A percentile compares a stretch with the other conserved stretches of the same genome.
Evolutionary conservation across 1,140 invertebrate genomes (phyloP).

Genomic region (Lutraria rhynchaena): DNA sequence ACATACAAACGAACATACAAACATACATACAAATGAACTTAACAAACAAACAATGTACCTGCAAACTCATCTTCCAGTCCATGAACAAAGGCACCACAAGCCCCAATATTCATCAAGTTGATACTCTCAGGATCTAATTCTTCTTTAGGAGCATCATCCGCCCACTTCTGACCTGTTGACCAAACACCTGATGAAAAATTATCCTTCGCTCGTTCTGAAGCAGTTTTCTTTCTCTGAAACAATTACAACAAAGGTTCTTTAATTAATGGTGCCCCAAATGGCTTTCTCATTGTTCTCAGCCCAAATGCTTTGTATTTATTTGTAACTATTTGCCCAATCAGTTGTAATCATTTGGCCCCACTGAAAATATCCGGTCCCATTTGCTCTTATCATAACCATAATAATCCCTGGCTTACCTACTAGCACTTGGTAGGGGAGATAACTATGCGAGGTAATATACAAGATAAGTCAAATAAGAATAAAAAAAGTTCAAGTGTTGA

Average conservation of each 20-base stretch:
- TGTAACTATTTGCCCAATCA: no score
- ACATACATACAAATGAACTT: not conserved
- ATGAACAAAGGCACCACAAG: slow-evolving; percentile 99
- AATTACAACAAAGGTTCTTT: no score
- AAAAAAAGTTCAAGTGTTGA: not conserved
- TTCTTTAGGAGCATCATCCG: slow-evolving; percentile 90
- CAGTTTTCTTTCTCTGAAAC: slow-evolving; percentile 88
- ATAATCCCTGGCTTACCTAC: no score
- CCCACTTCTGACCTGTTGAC: slow-evolving; percentile 95
- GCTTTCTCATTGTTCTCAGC: no score
- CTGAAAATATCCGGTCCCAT: no score
- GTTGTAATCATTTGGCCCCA: no score
- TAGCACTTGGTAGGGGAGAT: no score
- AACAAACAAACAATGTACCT: slow-evolving; percentile 83
- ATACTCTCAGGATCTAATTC: slow-evolving; percentile 89
- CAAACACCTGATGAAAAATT: slow-evolving; percentile 92
- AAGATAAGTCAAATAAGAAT: no score
- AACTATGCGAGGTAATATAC: no score
- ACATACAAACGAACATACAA: not conserved
- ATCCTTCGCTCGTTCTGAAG: slow-evolving; percentile 91
- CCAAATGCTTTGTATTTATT: no score
- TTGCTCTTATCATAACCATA: no score
- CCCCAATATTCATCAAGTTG: slow-evolving; percentile 94
- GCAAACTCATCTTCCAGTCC: slow-evolving; percentile 99
- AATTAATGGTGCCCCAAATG: no score